A percentile compares a stretch with the other conserved stretches of the same genome.
Conservation (phyloP, 2,888 invertebrate species). For the Drosophila formosana region DNA sequence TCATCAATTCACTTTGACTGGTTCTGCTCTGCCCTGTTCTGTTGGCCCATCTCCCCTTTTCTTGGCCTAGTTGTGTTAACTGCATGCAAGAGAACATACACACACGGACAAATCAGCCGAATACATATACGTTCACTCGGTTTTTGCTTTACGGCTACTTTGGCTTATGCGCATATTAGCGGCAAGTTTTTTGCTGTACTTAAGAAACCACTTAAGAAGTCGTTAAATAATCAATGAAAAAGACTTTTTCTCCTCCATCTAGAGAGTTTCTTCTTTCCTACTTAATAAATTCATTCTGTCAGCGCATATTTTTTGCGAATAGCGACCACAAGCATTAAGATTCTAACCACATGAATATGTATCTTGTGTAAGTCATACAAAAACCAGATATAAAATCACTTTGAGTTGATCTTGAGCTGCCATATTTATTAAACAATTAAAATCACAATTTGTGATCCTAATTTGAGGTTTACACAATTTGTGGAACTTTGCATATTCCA, state of each 20-base stretch:
- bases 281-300: conserved; percentile 47
- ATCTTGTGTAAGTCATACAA: too few relatives aligned
- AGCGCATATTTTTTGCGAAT: conserved; percentile 20
- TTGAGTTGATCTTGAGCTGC: not conserved
- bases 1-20: conserved; percentile 79
- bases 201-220: conserved; percentile 85
- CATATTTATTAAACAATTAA: conserved; percentile 8
- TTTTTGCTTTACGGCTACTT: conserved; percentile 51
- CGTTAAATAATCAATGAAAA: conserved; percentile 85
- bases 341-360: not conserved
- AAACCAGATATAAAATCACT: too few relatives aligned
- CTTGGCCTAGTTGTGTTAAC: conserved; percentile 56
- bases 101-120: conserved; percentile 16
- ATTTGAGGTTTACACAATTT: conserved; percentile 12
- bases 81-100: conserved; percentile 42
- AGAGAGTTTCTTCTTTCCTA: conserved; percentile 10
- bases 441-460: not conserved
- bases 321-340: not conserved
- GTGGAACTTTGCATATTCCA: conserved; percentile 12
- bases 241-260: conserved; percentile 60
- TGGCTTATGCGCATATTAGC: conserved; percentile 82
- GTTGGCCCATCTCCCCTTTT: conserved; percentile 34
- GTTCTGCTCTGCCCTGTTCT: conserved; percentile 21
- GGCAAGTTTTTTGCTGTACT: conserved; percentile 82
- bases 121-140: conserved; percentile 13